Percentiles rank a stretch among this genome's conserved stretches.
Evolutionary conservation across 2,888 invertebrate genomes (phyloP).

Genomic region (Calameuta idolon): DNA sequence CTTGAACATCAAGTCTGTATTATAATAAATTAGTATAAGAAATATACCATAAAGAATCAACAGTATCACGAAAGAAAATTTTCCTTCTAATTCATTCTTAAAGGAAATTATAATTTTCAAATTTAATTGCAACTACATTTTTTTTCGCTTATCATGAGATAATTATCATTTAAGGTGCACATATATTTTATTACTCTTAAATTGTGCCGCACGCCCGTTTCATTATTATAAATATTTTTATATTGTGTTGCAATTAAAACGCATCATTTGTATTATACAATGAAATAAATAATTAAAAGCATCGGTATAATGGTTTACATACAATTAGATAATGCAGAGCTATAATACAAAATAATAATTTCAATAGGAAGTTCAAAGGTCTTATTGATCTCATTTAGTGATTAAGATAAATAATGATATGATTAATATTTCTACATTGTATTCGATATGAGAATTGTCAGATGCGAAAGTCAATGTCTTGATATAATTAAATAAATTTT

Average conservation of each 20-base stretch:
- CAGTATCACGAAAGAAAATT: neutral
- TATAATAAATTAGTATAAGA: neutral
- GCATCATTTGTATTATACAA: neutral
- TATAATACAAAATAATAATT: neutral
- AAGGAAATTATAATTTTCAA: neutral
- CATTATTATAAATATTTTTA: neutral
- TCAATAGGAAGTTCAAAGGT: neutral
- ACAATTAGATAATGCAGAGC: neutral
- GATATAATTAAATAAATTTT: neutral
- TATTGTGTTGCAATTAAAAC: neutral
- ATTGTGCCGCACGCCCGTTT: neutral
- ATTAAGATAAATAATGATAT: neutral
- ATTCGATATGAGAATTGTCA: neutral
- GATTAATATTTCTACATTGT: neutral
- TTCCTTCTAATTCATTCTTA: neutral
- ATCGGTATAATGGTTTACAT: neutral
- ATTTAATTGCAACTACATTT: neutral
- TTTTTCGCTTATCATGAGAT: neutral
- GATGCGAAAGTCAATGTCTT: neutral
- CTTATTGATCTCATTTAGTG: neutral
- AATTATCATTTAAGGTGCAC: neutral
- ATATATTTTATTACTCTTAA: neutral
- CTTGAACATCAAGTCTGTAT: neutral
- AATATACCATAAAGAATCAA: neutral
- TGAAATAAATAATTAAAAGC: neutral